phyloP scores from a whole-genome alignment of 2,113 vertebrate genomes.

The Recurvirostra avosetta region DNA sequence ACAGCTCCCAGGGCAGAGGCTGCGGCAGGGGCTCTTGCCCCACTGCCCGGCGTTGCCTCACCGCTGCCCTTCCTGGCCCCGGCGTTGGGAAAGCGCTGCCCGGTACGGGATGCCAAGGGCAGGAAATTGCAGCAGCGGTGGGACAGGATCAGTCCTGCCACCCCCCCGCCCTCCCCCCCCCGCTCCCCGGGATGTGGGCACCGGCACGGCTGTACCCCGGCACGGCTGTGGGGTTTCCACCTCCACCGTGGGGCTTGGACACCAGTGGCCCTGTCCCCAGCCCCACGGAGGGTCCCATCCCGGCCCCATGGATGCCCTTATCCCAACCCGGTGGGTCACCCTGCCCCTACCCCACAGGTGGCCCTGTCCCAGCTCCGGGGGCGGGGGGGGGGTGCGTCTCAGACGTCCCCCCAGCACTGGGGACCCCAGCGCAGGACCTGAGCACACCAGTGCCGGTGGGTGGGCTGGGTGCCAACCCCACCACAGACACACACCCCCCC shows the following conservation, averaged over 20 bases:
- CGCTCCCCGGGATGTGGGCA: rapidly evolving
- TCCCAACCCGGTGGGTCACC: no score
- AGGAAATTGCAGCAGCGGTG: neutral
- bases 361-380: neutral
- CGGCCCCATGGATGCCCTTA: neutral
- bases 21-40: neutral
- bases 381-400: no score
- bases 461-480: neutral
- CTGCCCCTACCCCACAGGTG: no score
- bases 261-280: neutral
- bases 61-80: neutral
- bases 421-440: neutral
- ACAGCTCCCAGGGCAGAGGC: neutral
- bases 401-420: rapidly evolving
- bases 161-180: rapidly evolving
- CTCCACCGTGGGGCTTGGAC: neutral
- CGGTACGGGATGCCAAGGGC: neutral
- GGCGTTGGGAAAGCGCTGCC: neutral
- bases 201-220: rapidly evolving
- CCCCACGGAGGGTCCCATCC: neutral
- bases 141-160: neutral
- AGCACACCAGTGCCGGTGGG: neutral
- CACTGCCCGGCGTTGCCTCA: neutral
- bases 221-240: neutral
- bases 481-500: neutral